A percentile compares a stretch with the other conserved stretches of the same genome.
These are phyloP conservation scores for Malachius bipustulatus DNA, from an alignment of 2,888 invertebrate species.

Conservation along the genomic window DNA sequence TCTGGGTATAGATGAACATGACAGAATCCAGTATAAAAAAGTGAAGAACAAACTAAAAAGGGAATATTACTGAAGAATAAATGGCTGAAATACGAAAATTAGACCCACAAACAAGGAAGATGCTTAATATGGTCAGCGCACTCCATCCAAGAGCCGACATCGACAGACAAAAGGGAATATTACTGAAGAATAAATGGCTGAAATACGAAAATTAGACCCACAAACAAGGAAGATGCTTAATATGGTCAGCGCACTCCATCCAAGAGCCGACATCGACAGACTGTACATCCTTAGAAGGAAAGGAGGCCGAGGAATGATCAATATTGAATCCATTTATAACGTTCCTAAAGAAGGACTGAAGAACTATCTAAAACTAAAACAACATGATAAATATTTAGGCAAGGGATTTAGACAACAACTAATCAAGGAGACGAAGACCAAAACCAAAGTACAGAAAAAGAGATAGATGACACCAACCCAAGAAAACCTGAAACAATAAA, in stretches of 20 bases:
- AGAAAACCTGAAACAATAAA: slow-evolving; percentile 5
- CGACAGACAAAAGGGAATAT: too few species aligned
- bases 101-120: too few species aligned
- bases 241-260: too few species aligned
- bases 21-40: too few species aligned
- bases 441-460: background rate
- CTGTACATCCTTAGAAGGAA: slow-evolving; percentile 1
- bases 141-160: slow-evolving; percentile 2
- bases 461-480: background rate
- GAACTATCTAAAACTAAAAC: background rate
- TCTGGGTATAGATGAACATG: too few species aligned
- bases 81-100: too few species aligned
- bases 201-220: too few species aligned
- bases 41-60: too few species aligned
- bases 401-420: background rate
- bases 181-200: too few species aligned
- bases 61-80: too few species aligned
- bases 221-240: too few species aligned
- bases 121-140: background rate
- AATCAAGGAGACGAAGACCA: background rate
- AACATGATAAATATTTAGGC: background rate
- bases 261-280: too few species aligned
- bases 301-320: slow-evolving; percentile 2
- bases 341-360: background rate
- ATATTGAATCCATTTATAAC: background rate